Evolutionary conservation across 2,113 vertebrate genomes (phyloP).

Genomic region (Penelope pileata): DNA sequence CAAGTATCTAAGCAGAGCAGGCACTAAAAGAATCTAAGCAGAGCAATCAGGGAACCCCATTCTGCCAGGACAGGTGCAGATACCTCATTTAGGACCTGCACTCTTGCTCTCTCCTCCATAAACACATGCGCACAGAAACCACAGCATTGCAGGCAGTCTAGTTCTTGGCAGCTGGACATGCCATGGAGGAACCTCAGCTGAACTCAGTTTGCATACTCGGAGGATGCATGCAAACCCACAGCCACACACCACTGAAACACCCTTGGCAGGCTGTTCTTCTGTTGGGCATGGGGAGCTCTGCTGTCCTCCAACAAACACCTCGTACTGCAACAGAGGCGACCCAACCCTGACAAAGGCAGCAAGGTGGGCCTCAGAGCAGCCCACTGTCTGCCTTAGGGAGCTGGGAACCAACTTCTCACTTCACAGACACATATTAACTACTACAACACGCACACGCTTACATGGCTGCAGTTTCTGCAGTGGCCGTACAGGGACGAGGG

Average conservation of each 20-base stretch:
- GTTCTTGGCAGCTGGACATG: fast-evolving
- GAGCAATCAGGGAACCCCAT: not conserved
- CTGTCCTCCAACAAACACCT: not conserved
- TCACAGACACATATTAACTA: not conserved
- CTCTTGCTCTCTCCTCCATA: not conserved
- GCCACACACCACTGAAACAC: not conserved
- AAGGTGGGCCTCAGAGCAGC: fast-evolving
- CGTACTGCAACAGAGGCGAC: fast-evolving
- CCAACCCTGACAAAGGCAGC: not conserved
- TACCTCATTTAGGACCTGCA: not conserved
- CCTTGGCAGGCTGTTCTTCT: not conserved
- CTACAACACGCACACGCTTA: not conserved
- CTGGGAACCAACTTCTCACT: not conserved
- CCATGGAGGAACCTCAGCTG: fast-evolving
- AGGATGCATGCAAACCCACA: not conserved
- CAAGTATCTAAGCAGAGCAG: too few relatives aligned
- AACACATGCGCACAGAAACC: fast-evolving
- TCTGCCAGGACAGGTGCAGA: not conserved
- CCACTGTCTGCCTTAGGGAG: not conserved
- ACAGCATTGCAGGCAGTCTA: not conserved
- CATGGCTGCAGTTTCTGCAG: not conserved
- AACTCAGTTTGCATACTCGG: not conserved
- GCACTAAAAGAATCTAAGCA: not conserved
- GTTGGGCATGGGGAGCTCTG: fast-evolving
- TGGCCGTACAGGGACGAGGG: not conserved